A percentile compares a stretch with the other conserved stretches of the same genome.
Evolutionary conservation across 2,113 vertebrate species (phyloP).

Genomic region (Acinonyx jubatus): DNA sequence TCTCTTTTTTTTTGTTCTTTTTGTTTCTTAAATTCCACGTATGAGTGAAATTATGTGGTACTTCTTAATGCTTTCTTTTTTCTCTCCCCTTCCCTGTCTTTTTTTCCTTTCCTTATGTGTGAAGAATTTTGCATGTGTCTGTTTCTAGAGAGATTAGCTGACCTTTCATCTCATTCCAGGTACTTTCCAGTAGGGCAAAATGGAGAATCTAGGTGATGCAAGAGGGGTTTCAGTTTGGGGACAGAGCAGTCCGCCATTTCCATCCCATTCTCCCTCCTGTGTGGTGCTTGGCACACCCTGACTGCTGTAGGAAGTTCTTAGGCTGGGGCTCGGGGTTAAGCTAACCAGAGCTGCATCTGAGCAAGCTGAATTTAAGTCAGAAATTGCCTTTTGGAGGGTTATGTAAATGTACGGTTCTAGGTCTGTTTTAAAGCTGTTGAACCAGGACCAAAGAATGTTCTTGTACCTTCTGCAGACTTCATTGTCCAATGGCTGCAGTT

Average conservation of each 20-base stretch:
- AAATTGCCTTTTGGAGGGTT: conserved; percentile 27
- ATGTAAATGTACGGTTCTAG: background rate
- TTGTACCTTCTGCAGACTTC: background rate
- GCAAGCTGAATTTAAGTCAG: conserved; percentile 16
- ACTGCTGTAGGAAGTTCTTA: background rate
- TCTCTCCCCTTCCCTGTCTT: background rate
- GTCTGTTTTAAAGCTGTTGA: conserved; percentile 31
- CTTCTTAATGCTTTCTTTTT: background rate
- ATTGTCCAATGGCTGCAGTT: background rate
- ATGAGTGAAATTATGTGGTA: background rate
- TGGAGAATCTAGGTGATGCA: background rate
- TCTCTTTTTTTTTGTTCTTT: background rate
- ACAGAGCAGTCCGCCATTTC: background rate
- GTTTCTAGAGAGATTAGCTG: background rate
- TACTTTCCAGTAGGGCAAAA: background rate
- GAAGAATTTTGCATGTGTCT: background rate
- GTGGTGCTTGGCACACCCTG: background rate
- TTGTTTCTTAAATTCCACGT: background rate
- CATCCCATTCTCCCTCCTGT: background rate
- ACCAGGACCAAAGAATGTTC: background rate
- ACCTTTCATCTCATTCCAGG: background rate
- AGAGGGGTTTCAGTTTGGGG: background rate
- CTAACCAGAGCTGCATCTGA: background rate
- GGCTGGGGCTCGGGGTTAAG: background rate
- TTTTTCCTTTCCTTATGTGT: background rate